Conservation (phyloP, 2,888 invertebrate species). For the Heliconius cydno region DNA sequence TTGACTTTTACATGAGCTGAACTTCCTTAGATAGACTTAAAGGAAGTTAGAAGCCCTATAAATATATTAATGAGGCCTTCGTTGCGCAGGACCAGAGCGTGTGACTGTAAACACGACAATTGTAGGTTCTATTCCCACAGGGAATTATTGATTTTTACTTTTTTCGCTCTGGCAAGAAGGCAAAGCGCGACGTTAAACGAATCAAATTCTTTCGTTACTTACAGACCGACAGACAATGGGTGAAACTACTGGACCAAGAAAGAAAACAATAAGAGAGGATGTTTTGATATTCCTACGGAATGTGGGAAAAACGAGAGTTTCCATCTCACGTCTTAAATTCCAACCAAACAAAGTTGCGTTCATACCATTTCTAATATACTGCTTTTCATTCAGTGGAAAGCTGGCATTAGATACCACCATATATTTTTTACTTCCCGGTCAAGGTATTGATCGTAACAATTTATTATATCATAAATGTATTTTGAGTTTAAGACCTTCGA, state of each 20-base stretch:
- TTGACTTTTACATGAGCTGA: neutral
- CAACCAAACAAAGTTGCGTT: neutral
- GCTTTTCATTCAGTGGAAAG: neutral
- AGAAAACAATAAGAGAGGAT: no score
- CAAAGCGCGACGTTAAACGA: neutral
- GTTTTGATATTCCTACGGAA: no score
- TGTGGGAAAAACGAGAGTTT: no score
- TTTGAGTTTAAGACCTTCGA: conserved; percentile 31
- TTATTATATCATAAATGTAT: conserved; percentile 38
- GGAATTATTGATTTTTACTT: no score
- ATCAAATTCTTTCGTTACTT: no score
- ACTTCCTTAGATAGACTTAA: neutral
- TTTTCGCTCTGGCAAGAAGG: neutral
- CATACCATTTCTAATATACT: neutral
- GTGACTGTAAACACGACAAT: no score
- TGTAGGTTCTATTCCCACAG: no score
- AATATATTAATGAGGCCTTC: neutral
- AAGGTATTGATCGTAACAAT: conserved; percentile 31
- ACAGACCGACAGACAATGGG: no score
- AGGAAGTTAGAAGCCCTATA: neutral
- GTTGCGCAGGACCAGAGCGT: no score
- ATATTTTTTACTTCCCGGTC: conserved; percentile 37
- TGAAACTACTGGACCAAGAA: no score
- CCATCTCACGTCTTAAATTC: no score
- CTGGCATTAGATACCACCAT: conserved; percentile 8